Percentiles rank a stretch among this genome's conserved stretches.
These are phyloP conservation scores for Rafetus swinhoei DNA, from an alignment of 2,113 vertebrate species.

Conservation along the genomic window DNA sequence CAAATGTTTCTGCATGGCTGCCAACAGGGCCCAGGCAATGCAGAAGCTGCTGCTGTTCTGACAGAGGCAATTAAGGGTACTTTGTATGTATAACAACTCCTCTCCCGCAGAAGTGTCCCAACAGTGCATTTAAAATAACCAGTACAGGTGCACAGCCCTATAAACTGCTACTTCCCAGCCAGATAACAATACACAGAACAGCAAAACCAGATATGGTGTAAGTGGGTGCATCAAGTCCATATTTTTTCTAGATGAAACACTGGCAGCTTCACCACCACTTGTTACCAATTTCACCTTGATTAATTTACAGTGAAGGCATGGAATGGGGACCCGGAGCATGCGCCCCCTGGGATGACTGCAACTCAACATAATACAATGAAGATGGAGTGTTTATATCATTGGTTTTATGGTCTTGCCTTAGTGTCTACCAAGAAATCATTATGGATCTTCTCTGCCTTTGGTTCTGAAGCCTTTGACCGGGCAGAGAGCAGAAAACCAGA, in stretches of 20 bases:
- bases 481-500: neutral
- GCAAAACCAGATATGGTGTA: accelerated
- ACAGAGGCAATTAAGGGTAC: neutral
- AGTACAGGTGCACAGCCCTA: neutral
- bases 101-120: accelerated
- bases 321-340: neutral
- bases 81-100: accelerated
- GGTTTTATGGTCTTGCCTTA: neutral
- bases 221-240: accelerated
- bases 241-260: accelerated
- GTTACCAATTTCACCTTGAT: accelerated
- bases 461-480: no score
- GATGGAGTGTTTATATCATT: neutral
- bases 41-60: neutral
- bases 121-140: neutral
- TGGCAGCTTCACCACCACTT: neutral
- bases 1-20: accelerated
- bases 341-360: accelerated
- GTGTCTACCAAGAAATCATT: no score
- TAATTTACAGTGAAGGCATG: accelerated
- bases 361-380: neutral
- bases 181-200: accelerated
- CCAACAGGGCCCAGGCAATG: neutral
- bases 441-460: no score
- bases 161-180: accelerated